Base-by-base conservation (phyloP, 2,888 invertebrate genomes). In the Aporophyla lueneburgensis region DNA sequence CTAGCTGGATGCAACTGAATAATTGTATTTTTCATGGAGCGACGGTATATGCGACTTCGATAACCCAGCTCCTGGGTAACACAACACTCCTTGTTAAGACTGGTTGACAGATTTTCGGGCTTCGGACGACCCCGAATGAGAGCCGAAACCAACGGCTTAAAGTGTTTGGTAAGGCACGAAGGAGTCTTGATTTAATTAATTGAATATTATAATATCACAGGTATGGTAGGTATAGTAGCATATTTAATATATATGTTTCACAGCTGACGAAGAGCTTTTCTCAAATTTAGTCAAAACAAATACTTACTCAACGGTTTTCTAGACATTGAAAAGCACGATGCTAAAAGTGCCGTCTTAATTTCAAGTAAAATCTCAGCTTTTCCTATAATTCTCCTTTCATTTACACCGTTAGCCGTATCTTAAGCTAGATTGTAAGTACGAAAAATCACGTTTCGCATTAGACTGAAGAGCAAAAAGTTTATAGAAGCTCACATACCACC, bases 401-500 rank as follows among this genome's bases (percentile, higher is more conserved):
- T 54, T 43, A 61, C 66, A 78, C 78, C 83, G 83, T 81, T 83
- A 81, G 40, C 21, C 21, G 33, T 78, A 83, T 67, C 81, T 59
- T 43, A 54, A 63, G 46, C 54, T 27, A 74, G 74, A 71, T 81
- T 82, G 33, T 69, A 43, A 49, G n/a, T 58, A 79, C 70, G 71
- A 76, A 83, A 80, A 76, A 75, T 75, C 82, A 72, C 75, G 69
- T 83, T 83, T 59, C 27, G 53, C 84, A 56, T 70, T 71, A 46
- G 43, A 63, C 21, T 40, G 12, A 12, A 72, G 58, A 72, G 62
- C 19, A 71, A 77, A 86, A 83, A 83, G 83, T 80, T 86, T 62
- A 59, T 76, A 72, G 59, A 72, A 53, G 7, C 71, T 63, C 78
- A 66, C 84, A 77, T 62, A 85, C 71, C 77, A 86, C 88, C 91